Base-by-base conservation (phyloP, 2,113 vertebrate genomes). In the Nycticryphes semicollaris region DNA sequence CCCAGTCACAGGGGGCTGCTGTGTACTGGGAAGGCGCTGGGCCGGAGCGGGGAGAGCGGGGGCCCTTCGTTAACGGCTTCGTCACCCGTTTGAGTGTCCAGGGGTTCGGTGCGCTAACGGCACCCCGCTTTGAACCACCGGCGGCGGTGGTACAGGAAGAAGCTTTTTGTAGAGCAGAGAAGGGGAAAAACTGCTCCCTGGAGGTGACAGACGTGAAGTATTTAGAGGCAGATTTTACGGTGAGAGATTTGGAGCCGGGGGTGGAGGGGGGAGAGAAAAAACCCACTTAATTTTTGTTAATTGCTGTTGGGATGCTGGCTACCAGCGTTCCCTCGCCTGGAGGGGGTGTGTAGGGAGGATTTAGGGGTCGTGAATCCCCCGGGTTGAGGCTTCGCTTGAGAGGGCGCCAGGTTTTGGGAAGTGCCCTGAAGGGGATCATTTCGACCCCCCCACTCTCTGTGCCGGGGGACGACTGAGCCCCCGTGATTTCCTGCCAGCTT, bases 101-200 rank as follows among this genome's bases (percentile, higher is more conserved):
- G 13, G 0, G 3, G n/a, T 7, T 6, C 3, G 6, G 25, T 28
- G 39, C 53, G 24, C n/a, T 12, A 41, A 13, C 2, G n/a, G 30
- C 30, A 11, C 43, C 5, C 12, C 4, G 1, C 70, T 43, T 9
- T 6, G 25, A 59, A 21, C 31, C 17, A 17, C 25, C 5, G 43
- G 47, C 7, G 51, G 27, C 72, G 27, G n/a, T 8, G 56, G 84
- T 47, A 48, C 33, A n/a, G 3, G 18, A 54, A 11, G 54, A 43
- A 45, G 53, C 68, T 76, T 67, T 69, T n/a, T 66, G 43, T 7
- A 19, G 43, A 41, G 28, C 22, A 24, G 19, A 28, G 8, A 14
- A n/a, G 35, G 37, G 7, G 45, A 19, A 47, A 47, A 87, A 74
- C 47, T 0, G 6, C 22, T 54, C 11, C 1, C 1, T 14, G 5